These are phyloP conservation scores for Symphodus melops DNA, from an alignment of 2,113 vertebrate species.

Conservation along the genomic window DNA sequence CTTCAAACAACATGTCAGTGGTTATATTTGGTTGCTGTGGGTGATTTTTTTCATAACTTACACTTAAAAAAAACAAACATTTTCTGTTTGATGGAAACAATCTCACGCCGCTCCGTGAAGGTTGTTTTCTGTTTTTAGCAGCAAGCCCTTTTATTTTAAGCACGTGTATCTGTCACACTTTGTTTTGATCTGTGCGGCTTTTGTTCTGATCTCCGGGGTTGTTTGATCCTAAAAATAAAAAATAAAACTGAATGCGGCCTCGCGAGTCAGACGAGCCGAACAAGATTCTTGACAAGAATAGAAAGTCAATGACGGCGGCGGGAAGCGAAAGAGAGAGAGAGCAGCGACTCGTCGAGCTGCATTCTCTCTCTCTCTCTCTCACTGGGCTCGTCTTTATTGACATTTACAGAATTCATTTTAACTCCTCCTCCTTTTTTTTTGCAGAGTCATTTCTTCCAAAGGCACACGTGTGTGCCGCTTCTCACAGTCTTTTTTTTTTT, in stretches of 20 bases:
- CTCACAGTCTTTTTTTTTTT: conserved; percentile 26
- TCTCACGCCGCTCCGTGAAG: not conserved
- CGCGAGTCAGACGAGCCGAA: conserved; percentile 67
- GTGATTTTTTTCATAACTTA: not conserved
- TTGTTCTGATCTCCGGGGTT: not conserved
- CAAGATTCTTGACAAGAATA: conserved; percentile 47
- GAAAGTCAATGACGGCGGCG: not conserved
- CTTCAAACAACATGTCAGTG: not conserved
- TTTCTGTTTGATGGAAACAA: not conserved
- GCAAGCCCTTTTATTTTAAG: not conserved
- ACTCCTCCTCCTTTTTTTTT: conserved; percentile 21
- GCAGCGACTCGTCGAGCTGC: conserved; percentile 36
- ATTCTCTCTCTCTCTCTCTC: conserved; percentile 48
- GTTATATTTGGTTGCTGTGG: not conserved
- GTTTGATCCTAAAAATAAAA: conserved; percentile 24
- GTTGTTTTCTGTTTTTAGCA: not conserved
- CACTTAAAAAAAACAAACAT: not conserved
- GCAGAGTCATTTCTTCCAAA: conserved; percentile 19
- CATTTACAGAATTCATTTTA: conserved; percentile 29
- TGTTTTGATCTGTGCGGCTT: not conserved
- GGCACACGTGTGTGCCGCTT: conserved; percentile 7
- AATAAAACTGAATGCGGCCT: conserved; percentile 62
- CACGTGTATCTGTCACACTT: not conserved
- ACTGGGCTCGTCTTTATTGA: conserved; percentile 23
- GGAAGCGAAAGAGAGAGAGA: conserved; percentile 23